Percentiles rank a stretch among this genome's conserved stretches.
Evolutionary conservation across 2,888 invertebrate genomes (phyloP).

Genomic region (Drosophila pseudotakahashii): DNA sequence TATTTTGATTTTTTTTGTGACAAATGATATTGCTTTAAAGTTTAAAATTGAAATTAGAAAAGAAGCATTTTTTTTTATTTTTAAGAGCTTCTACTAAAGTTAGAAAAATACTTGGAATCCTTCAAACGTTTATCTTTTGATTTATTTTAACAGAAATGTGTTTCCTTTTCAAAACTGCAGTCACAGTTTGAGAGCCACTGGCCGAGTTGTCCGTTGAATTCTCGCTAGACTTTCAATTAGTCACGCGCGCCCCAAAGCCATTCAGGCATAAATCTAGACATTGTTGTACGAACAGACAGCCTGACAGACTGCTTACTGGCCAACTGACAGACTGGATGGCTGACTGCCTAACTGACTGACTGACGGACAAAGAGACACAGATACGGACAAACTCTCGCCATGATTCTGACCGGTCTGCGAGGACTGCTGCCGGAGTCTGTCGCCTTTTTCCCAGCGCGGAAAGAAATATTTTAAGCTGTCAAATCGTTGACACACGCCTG

Average conservation of each 20-base stretch:
- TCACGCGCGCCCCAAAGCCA: conserved; percentile 71
- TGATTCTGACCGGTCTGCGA: conserved; percentile 42
- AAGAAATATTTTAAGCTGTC: conserved; percentile 76
- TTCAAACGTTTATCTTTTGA: neutral
- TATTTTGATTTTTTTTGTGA: neutral
- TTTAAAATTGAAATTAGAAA: too few species aligned
- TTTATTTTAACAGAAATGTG: neutral
- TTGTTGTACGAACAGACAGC: conserved; percentile 57
- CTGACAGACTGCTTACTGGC: conserved; percentile 40
- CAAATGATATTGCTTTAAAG: neutral
- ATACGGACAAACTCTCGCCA: conserved; percentile 11
- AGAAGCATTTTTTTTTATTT: too few species aligned
- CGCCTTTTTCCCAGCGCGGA: conserved; percentile 47
- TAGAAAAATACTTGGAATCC: neutral
- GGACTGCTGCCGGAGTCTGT: conserved; percentile 36
- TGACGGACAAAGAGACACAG: conserved; percentile 41
- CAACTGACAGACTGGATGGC: conserved; percentile 43
- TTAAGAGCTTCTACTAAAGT: too few species aligned
- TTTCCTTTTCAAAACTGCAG: conserved; percentile 7
- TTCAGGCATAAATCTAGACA: conserved; percentile 75
- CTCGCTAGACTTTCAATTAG: conserved; percentile 75
- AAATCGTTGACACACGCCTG: conserved; percentile 75
- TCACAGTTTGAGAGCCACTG: conserved; percentile 33
- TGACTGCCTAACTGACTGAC: conserved; percentile 39
- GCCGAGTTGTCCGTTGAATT: conserved; percentile 31